These are phyloP conservation scores for Tetramorium alpestre DNA, from an alignment of 1,140 invertebrate species.

Conservation along the genomic window DNA sequence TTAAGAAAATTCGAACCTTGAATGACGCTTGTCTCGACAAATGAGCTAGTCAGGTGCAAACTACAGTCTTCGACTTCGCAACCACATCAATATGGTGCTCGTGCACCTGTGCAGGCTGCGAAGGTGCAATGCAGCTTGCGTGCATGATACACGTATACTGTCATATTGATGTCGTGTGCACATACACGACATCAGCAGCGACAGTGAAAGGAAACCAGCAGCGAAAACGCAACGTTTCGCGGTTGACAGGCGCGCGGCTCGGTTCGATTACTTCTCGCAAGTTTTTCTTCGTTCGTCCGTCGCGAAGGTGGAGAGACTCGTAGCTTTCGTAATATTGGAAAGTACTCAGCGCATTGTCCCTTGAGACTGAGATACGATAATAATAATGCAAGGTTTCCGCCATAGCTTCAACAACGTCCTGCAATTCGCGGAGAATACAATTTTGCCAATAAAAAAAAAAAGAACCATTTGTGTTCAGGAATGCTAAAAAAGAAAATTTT, in stretches of 20 bases:
- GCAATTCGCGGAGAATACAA: not conserved
- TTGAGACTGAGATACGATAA: conserved; percentile 1
- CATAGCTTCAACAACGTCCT: not conserved
- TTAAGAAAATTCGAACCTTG: conserved; percentile 47
- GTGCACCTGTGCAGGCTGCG: conserved; percentile 53
- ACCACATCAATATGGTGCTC: conserved; percentile 8
- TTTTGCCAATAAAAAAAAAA: not conserved
- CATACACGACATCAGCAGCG: not conserved
- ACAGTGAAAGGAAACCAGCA: conserved; percentile 61
- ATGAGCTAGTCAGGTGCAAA: conserved; percentile 42
- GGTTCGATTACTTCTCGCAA: conserved; percentile 16
- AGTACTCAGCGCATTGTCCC: conserved; percentile 47
- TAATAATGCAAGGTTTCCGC: conserved; percentile 14
- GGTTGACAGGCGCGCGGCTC: conserved; percentile 30
- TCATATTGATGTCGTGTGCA: not conserved
- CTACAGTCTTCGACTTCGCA: conserved; percentile 22
- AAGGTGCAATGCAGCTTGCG: conserved; percentile 38
- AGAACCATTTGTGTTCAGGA: not conserved
- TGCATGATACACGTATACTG: not conserved
- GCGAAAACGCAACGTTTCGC: conserved; percentile 34
- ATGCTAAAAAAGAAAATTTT: not conserved
- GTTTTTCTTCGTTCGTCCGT: conserved; percentile 41
- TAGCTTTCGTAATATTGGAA: conserved; percentile 56
- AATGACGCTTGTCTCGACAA: conserved; percentile 28
- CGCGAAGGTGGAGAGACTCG: conserved; percentile 41